Conservation (phyloP, 2,113 vertebrate genomes). For the Hypanus sabinus region DNA sequence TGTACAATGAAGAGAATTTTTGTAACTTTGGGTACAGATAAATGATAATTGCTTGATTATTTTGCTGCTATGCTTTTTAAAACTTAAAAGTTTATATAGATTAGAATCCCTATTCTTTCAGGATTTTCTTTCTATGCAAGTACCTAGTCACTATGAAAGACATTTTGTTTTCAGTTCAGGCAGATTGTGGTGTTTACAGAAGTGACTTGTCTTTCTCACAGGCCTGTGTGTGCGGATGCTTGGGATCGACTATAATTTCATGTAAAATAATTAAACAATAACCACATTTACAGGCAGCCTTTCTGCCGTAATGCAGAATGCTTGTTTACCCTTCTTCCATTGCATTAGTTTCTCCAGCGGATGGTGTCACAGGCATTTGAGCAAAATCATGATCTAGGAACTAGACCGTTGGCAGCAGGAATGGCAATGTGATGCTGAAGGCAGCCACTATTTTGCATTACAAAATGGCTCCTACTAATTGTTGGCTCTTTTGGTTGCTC, state of each 20-base stretch:
- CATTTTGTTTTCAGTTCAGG: neutral
- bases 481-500: neutral
- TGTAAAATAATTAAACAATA: neutral
- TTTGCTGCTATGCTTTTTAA: conserved; percentile 36
- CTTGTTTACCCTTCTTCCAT: neutral
- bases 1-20: conserved; percentile 32
- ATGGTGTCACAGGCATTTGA: neutral
- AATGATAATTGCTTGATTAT: conserved; percentile 37
- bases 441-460: neutral
- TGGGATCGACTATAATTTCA: neutral
- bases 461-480: neutral
- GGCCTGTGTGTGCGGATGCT: neutral
- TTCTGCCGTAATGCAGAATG: neutral
- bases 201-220: neutral
- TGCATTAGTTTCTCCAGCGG: neutral
- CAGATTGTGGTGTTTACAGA: neutral
- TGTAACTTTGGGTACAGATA: conserved; percentile 25
- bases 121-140: conserved; percentile 33
- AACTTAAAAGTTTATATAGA: conserved; percentile 25
- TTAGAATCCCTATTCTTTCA: neutral
- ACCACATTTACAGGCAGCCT: neutral
- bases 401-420: neutral
- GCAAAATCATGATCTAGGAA: neutral
- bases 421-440: neutral
- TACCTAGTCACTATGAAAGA: conserved; percentile 20